Conservation (phyloP, 2,113 vertebrate species). For the Hemiprocne comata region DNA sequence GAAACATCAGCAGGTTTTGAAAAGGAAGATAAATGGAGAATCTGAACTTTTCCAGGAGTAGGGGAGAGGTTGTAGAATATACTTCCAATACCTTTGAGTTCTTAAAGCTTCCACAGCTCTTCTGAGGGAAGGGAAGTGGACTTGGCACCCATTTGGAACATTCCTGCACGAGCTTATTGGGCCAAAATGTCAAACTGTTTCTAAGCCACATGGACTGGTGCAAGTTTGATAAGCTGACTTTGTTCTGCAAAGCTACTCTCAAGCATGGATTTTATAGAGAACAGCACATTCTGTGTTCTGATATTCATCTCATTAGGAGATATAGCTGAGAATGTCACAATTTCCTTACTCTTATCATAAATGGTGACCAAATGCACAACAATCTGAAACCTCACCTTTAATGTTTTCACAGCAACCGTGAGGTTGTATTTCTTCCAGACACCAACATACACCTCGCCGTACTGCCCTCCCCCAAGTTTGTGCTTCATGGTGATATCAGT, state of each 20-base stretch:
- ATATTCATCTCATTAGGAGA: neutral
- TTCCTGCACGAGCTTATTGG: neutral
- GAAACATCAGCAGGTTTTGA: neutral
- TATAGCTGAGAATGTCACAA: neutral
- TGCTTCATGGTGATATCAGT: slow-evolving; percentile 99
- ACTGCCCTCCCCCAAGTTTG: slow-evolving; percentile 98
- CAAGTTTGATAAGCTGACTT: neutral
- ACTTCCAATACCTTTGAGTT: neutral
- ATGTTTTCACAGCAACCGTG: slow-evolving; percentile 95
- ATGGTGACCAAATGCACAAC: neutral
- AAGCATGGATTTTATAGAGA: neutral
- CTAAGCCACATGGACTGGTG: neutral
- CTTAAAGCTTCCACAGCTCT: neutral
- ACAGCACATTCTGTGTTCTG: neutral
- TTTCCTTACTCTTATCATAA: neutral
- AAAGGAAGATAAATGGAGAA: neutral
- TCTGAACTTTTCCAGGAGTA: neutral
- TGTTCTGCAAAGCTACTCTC: neutral
- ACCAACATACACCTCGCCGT: slow-evolving; percentile 97
- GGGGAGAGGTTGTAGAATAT: neutral
- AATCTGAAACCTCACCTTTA: slow-evolving; percentile 84
- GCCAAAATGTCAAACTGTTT: neutral
- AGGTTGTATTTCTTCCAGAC: slow-evolving; percentile 99
- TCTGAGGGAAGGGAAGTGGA: neutral
- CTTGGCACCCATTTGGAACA: neutral